Percentiles rank a stretch among this genome's conserved stretches.
Evolutionary conservation across 2,888 invertebrate genomes (phyloP).

Genomic region (Agonopterix subpropinquella): DNA sequence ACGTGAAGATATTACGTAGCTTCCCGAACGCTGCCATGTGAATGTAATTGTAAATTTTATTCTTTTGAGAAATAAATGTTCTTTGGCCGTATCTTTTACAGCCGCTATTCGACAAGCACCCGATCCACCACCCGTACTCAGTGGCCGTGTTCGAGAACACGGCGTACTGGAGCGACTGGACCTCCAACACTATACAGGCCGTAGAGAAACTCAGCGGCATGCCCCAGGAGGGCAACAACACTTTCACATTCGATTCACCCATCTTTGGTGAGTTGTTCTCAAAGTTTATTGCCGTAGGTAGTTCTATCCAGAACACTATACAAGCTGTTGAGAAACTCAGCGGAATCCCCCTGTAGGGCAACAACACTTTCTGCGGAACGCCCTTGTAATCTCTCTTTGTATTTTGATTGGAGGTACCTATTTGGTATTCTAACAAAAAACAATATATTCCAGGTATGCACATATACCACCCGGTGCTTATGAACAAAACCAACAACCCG

Average conservation of each 20-base stretch:
- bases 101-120: conserved; percentile 58
- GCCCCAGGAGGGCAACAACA: conserved; percentile 26
- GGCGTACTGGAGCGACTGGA: conserved; percentile 95
- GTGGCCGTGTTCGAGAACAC: conserved; percentile 91
- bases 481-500: conserved; percentile 73
- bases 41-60: too few relatives aligned
- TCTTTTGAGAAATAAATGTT: too few relatives aligned
- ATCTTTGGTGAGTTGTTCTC: conserved; percentile 49
- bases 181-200: conserved; percentile 81
- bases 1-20: too few relatives aligned
- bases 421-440: too few relatives aligned
- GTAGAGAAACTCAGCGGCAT: conserved; percentile 81
- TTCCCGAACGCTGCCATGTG: too few relatives aligned
- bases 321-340: conserved; percentile 85
- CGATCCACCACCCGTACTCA: conserved; percentile 86
- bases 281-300: too few relatives aligned
- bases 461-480: conserved; percentile 83
- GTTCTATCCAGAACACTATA: conserved; percentile 69
- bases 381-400: too few relatives aligned
- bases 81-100: conserved; percentile 32
- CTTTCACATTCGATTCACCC: conserved; percentile 29
- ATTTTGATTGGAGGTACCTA: too few relatives aligned
- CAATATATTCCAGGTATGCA: conserved; percentile 76
- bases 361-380: conserved; percentile 28
- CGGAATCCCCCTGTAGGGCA: conserved; percentile 26